Base-by-base conservation (phyloP, 2,113 vertebrate genomes). In the Taurulus bubalis region DNA sequence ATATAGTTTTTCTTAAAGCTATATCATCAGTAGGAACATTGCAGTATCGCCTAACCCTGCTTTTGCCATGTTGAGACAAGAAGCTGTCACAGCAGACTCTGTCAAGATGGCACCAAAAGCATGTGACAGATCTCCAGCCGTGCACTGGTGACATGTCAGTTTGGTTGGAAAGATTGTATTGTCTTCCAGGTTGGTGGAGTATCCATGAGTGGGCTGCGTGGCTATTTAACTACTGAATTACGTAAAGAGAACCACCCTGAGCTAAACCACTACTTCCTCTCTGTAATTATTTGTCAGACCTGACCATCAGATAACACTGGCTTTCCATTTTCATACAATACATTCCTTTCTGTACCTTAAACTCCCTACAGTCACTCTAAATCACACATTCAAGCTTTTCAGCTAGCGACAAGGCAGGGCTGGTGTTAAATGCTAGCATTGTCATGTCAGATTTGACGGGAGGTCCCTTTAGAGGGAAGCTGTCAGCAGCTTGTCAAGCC, bases 251-350 rank as follows among this genome's bases (percentile, higher is more conserved):
- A 34, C n/a, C 40, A 0, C 32, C 72, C 18, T 1, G 10, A 58
- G 11, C 63, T 38, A 38, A 34, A 62, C 59, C 55, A 65, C 38
- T 18, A 1, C 59, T 42, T 59, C 53, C 59, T 70, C 62, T 36
- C 60, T 65, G 64, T 92, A 91, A 92, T 93, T 89, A 86, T 85
- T 91, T 90, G 87, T 90, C 87, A 87, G 71, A 55, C 67, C 26
- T 32, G 16, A 66, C 58, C 69, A 72, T 88, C 81, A 85, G 85
- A 91, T 85, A 85, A 72, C 74, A 18, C 16, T 58, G 66, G 47
- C 62, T 76, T 85, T 71, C 55, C 71, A 6, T 70, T 88, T 55
- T 42, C 9, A n/a, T 18, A 15, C 51, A 28, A 51, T 40, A 51
- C 65, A 60, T 55, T 59, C 2, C 2, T 0, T 8, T 60, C 18